phyloP scores from a whole-genome alignment of 2,888 invertebrate genomes.

The Tridacna crocea region DNA sequence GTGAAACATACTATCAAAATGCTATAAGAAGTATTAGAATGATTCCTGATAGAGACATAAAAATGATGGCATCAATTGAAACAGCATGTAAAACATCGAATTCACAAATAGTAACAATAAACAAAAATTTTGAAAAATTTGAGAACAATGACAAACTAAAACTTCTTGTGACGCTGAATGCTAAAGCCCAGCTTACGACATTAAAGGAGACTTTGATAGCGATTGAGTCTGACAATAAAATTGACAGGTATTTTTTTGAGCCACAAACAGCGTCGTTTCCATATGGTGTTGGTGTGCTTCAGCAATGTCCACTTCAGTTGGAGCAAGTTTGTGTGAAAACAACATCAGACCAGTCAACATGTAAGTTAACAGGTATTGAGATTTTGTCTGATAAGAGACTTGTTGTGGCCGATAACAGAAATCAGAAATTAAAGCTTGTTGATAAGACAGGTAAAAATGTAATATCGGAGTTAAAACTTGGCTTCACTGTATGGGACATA shows the following conservation, averaged over 20 bases:
- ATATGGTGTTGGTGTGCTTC: neutral
- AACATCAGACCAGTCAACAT: neutral
- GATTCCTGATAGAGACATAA: neutral
- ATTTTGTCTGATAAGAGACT: neutral
- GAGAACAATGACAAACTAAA: neutral
- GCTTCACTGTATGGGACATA: neutral
- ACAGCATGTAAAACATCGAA: neutral
- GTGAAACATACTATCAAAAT: neutral
- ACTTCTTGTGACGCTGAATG: neutral
- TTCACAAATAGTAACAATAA: neutral
- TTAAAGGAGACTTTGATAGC: neutral
- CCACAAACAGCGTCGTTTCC: neutral
- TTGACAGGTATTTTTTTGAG: neutral
- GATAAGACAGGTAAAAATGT: neutral
- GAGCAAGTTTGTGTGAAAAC: neutral
- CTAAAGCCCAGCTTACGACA: neutral
- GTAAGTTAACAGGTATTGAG: neutral
- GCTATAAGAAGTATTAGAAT: neutral
- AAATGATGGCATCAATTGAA: neutral
- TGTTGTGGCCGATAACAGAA: neutral
- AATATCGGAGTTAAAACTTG: neutral
- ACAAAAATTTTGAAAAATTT: neutral
- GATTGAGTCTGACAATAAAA: neutral
- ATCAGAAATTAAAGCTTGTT: neutral
- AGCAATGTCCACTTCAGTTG: neutral